phyloP scores from a whole-genome alignment of 2,888 invertebrate species.

The Ligdia adustata region DNA sequence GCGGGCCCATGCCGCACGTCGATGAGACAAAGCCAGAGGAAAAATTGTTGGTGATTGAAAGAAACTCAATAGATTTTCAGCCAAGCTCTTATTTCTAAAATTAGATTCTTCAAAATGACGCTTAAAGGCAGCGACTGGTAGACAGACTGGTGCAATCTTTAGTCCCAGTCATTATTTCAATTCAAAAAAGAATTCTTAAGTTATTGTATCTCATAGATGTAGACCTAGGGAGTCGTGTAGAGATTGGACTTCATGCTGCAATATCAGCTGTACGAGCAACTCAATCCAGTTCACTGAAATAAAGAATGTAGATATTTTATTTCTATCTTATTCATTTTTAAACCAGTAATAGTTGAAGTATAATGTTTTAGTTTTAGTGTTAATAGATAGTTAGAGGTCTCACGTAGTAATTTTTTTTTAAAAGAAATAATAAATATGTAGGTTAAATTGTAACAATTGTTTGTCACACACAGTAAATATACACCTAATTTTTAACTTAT shows the following conservation, averaged over 20 bases:
- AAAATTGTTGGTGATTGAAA: conserved; percentile 18
- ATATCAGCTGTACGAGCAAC: neutral
- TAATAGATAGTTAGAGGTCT: too few species aligned
- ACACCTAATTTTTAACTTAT: too few species aligned
- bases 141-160: neutral
- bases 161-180: neutral
- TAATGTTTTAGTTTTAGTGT: too few species aligned
- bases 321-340: too few species aligned
- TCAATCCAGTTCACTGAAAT: too few species aligned
- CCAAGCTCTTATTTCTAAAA: conserved; percentile 81
- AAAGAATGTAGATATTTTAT: too few species aligned
- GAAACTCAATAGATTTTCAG: conserved; percentile 26
- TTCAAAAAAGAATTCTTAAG: neutral
- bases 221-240: conserved; percentile 87
- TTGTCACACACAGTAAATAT: too few species aligned
- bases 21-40: conserved; percentile 55
- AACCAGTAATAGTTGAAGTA: too few species aligned
- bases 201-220: conserved; percentile 86
- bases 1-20: conserved; percentile 89
- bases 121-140: neutral
- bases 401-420: too few species aligned
- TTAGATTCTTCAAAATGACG: neutral
- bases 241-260: conserved; percentile 64
- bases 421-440: too few species aligned
- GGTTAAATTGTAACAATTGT: too few species aligned